These are phyloP conservation scores for Aromia moschata DNA, from an alignment of 2,888 invertebrate species.

Conservation along the genomic window DNA sequence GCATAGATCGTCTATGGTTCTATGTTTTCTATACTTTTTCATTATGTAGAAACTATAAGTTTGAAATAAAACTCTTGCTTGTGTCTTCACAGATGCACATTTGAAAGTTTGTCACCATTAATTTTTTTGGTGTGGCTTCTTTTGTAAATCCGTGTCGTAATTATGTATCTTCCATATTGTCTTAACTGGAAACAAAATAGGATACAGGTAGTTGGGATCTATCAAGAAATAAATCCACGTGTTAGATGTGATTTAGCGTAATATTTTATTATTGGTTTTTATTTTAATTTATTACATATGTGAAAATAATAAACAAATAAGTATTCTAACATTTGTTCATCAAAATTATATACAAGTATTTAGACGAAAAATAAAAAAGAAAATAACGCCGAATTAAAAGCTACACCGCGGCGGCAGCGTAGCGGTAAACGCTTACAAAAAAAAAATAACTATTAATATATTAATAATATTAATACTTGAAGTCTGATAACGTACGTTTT, in stretches of 20 bases:
- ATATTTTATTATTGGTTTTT: conserved; percentile 53
- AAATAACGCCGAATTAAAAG: conserved; percentile 57
- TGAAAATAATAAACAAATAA: conserved; percentile 60
- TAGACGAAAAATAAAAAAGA: conserved; percentile 55
- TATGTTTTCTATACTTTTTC: too few relatives aligned
- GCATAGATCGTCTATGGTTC: too few relatives aligned
- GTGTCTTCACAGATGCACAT: too few relatives aligned
- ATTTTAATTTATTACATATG: conserved; percentile 58
- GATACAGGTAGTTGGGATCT: neutral
- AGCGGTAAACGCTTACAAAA: conserved; percentile 50
- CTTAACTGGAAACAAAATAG: too few relatives aligned
- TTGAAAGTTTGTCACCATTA: too few relatives aligned
- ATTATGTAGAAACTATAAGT: too few relatives aligned
- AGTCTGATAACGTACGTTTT: conserved; percentile 49
- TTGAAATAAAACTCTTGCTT: too few relatives aligned
- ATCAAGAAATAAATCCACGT: conserved; percentile 3
- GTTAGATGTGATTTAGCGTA: conserved; percentile 38
- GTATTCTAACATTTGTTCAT: conserved; percentile 61
- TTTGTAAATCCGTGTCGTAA: too few relatives aligned
- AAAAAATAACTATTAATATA: conserved; percentile 55
- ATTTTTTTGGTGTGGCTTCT: too few relatives aligned
- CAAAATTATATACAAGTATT: conserved; percentile 58
- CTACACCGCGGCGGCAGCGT: conserved; percentile 51
- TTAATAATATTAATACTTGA: conserved; percentile 60
- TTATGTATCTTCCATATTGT: too few relatives aligned